phyloP scores from a whole-genome alignment of 1,140 invertebrate species.

The Zaprionus ghesquierei region DNA sequence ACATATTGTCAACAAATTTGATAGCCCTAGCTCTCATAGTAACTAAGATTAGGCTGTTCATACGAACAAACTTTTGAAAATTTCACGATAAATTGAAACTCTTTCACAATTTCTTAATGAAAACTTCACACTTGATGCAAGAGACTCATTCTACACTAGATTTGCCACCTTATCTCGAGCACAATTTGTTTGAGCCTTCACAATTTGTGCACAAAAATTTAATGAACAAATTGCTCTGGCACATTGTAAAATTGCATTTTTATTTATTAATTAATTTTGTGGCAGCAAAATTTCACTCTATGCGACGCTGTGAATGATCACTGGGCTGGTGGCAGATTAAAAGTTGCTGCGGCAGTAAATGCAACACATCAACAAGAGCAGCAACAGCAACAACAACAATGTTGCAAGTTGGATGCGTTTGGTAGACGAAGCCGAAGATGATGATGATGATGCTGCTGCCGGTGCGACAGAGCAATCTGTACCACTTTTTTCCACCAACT shows the following conservation, averaged over 20 bases:
- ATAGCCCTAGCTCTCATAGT: neutral
- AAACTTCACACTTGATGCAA: neutral
- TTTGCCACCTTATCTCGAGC: neutral
- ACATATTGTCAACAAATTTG: neutral
- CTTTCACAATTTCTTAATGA: neutral
- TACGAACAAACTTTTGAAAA: neutral
- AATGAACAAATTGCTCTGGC: neutral
- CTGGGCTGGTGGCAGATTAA: conserved; percentile 31
- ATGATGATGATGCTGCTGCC: conserved; percentile 43
- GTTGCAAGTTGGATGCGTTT: conserved; percentile 47
- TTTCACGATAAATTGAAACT: no score
- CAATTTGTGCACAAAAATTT: neutral
- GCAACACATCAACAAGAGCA: conserved; percentile 59
- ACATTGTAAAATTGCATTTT: neutral
- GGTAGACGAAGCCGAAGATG: conserved; percentile 32
- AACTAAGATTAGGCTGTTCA: neutral
- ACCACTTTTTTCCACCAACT: conserved; percentile 64
- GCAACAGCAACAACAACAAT: conserved; percentile 38
- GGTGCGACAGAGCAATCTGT: conserved; percentile 58
- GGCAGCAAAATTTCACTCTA: neutral
- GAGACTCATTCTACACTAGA: no score
- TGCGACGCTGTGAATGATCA: conserved; percentile 35
- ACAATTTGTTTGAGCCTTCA: neutral
- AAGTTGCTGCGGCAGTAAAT: conserved; percentile 32
- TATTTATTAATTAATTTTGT: conserved; percentile 9